phyloP scores from a whole-genome alignment of 2,113 vertebrate genomes.

The Phrynocephalus versicolor region DNA sequence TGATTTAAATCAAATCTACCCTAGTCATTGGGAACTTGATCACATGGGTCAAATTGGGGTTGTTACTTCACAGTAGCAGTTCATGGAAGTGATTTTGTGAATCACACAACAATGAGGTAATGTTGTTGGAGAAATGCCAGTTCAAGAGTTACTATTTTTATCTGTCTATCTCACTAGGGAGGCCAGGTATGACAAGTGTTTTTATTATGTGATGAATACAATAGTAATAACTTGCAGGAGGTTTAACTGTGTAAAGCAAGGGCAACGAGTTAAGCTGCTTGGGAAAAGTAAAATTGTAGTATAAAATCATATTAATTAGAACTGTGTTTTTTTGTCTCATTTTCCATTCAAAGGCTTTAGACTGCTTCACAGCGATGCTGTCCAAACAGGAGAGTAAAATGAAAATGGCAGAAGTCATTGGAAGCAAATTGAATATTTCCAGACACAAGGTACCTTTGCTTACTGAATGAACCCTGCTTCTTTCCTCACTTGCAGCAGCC shows the following conservation, averaged over 20 bases:
- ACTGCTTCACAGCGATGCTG: conserved; percentile 97
- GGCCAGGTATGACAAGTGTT: background rate
- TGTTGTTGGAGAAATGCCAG: background rate
- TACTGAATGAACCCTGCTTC: no score
- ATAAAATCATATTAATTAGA: background rate
- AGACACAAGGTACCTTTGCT: conserved; percentile 86
- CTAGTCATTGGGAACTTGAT: background rate
- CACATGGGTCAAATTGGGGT: background rate
- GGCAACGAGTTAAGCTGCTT: background rate
- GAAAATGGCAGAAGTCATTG: conserved; percentile 91
- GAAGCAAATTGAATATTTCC: conserved; percentile 93
- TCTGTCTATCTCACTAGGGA: no score
- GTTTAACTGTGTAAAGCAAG: background rate
- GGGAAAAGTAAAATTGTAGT: background rate
- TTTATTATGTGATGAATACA: background rate
- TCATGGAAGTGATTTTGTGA: background rate
- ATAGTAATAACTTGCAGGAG: background rate
- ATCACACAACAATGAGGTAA: background rate
- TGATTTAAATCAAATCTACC: no score
- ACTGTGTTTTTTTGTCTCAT: background rate
- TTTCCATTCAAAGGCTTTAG: conserved; percentile 82
- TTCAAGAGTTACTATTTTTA: background rate
- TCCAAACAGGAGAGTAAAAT: conserved; percentile 80
- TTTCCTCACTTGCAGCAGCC: no score
- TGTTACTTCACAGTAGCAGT: background rate